Percentiles rank a stretch among this genome's conserved stretches.
These are phyloP conservation scores for Ochropleura leucogaster DNA, from an alignment of 2,888 invertebrate genomes.

Conservation along the genomic window DNA sequence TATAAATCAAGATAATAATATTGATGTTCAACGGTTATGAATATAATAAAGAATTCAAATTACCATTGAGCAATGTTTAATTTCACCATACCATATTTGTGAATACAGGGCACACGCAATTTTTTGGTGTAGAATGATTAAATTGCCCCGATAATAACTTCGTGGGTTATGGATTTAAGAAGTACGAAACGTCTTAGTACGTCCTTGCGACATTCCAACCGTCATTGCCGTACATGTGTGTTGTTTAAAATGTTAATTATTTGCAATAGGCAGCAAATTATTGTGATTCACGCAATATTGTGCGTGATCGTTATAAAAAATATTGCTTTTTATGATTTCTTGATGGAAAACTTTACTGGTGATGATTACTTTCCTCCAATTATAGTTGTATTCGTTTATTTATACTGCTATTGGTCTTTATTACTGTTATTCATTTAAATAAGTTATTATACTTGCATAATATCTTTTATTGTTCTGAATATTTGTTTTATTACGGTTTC, in stretches of 20 bases:
- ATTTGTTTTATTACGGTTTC: not conserved
- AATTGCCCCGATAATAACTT: conserved; percentile 31
- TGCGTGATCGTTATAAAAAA: not conserved
- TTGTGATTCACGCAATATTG: not conserved
- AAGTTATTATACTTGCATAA: not conserved
- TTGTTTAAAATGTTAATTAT: conserved; percentile 31
- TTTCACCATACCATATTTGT: conserved; percentile 37
- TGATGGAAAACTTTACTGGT: not conserved
- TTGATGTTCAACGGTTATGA: conserved; percentile 8
- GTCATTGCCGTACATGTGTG: conserved; percentile 2
- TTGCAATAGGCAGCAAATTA: conserved; percentile 8
- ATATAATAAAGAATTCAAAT: conserved; percentile 39
- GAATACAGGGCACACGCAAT: conserved; percentile 28
- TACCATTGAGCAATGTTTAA: conserved; percentile 51
- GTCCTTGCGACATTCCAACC: conserved; percentile 30
- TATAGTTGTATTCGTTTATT: conserved; percentile 3
- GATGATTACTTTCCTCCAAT: not conserved
- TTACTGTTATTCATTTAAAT: not conserved
- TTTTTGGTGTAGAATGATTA: conserved; percentile 53
- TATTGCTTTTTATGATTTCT: not conserved
- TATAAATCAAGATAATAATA: conserved; percentile 31
- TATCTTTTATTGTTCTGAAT: not conserved
- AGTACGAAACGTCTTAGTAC: conserved; percentile 31
- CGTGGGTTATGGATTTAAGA: conserved; percentile 49
- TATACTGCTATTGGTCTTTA: not conserved